Evolutionary conservation across 2,113 vertebrate genomes (phyloP).

Genomic region (Labeo rohita): DNA sequence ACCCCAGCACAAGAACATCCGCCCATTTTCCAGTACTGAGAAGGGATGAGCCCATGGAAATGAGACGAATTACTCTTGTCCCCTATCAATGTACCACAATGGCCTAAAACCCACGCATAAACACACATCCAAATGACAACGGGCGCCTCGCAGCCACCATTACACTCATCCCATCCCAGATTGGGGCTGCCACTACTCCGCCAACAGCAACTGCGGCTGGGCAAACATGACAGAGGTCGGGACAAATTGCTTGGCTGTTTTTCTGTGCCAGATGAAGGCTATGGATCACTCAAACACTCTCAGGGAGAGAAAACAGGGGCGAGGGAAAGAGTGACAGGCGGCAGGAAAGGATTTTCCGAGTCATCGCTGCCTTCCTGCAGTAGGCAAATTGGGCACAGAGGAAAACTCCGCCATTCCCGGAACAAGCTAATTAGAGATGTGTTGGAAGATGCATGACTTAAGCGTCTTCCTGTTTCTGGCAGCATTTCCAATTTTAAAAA

Average conservation of each 20-base stretch:
- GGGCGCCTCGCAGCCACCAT: slow-evolving; percentile 52
- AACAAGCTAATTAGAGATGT: slow-evolving; percentile 40
- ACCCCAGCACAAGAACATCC: not conserved
- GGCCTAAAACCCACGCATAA: not conserved
- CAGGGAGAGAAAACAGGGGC: not conserved
- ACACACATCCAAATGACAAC: slow-evolving; percentile 51
- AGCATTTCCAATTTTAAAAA: slow-evolving; percentile 16
- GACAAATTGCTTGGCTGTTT: slow-evolving; percentile 62
- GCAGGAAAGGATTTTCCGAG: slow-evolving; percentile 26
- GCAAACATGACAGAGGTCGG: slow-evolving; percentile 64
- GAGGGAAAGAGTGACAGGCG: slow-evolving; percentile 36
- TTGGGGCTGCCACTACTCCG: slow-evolving; percentile 55
- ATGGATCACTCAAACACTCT: slow-evolving; percentile 24
- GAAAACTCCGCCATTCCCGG: slow-evolving; percentile 1
- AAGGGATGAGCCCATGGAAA: slow-evolving; percentile 50
- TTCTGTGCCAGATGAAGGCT: slow-evolving; percentile 61
- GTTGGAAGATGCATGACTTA: slow-evolving; percentile 34
- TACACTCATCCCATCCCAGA: slow-evolving; percentile 66
- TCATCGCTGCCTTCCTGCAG: slow-evolving; percentile 23
- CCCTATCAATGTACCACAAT: slow-evolving; percentile 42
- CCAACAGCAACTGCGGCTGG: slow-evolving; percentile 65
- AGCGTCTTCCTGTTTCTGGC: slow-evolving; percentile 25
- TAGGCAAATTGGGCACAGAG: slow-evolving; percentile 41
- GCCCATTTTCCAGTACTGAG: slow-evolving; percentile 20
- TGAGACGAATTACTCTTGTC: slow-evolving; percentile 43